Evolutionary conservation across 35 echinoderm and acorn worm species (phyloP), one percentile per base, ranked within the genome.

Genomic region (Acanthaster planci): DNA sequence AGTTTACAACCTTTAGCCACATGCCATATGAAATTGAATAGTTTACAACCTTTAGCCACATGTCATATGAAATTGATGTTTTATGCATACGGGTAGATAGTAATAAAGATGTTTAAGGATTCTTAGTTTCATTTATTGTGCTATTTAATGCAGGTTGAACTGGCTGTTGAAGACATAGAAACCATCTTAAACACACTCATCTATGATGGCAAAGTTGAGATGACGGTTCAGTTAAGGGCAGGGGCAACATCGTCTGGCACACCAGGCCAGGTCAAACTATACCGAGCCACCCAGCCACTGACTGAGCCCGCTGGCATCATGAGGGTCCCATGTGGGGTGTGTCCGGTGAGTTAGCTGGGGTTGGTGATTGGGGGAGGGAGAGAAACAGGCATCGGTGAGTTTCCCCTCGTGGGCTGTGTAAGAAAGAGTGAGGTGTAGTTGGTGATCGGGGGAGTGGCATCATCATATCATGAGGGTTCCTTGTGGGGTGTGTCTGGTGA

Each of bases 401-500:
- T n/a, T n/a, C n/a, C n/a, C n/a, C n/a, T n/a, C n/a, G n/a, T n/a
- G n/a, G n/a, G n/a, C n/a, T n/a, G n/a, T n/a, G n/a, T n/a, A n/a
- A n/a, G n/a, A n/a, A n/a, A n/a, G n/a, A n/a, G n/a, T n/a, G n/a
- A n/a, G n/a, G n/a, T n/a, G n/a, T n/a, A n/a, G n/a, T n/a, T n/a
- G 37, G 32, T n/a, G 32, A 16, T 27, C 37, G 32, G 0, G 3
- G 32, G 15, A 27, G 15, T 32, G 14, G 15, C n/a, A n/a, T n/a
- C n/a, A n/a, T n/a, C n/a, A n/a, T n/a, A 32, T 99, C 3, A 94
- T 93, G 92, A 90, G 89, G 42, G 84, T 93, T 37, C 96, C 96
- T 8, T 99, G 96, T 92, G 96, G 96, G 36, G 96, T 99, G 16
- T 99, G 96, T 78, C 96, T 92, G 42, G 96, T 91, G 57, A 95